These are phyloP conservation scores for Drosophila ezoana DNA, from an alignment of 2,888 invertebrate genomes.

Conservation along the genomic window DNA sequence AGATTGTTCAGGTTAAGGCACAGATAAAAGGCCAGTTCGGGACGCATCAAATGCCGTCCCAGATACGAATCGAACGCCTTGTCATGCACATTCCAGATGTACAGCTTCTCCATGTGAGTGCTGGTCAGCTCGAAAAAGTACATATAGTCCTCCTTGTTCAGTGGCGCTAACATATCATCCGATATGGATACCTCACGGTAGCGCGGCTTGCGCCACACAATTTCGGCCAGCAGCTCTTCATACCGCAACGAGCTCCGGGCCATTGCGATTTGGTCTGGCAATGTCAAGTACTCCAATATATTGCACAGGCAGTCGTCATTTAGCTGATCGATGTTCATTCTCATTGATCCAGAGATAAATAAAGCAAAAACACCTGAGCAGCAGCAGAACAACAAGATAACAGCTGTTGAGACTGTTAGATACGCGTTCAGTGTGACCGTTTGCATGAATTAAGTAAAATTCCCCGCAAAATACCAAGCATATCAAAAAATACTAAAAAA, in stretches of 20 bases:
- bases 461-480: too few relatives aligned
- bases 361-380: constrained; percentile 23
- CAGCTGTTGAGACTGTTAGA: constrained; percentile 30
- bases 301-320: constrained; percentile 66
- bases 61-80: constrained; percentile 64
- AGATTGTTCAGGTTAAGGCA: constrained; percentile 56
- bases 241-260: constrained; percentile 57
- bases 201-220: constrained; percentile 61
- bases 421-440: constrained; percentile 14
- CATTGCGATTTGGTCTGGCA: constrained; percentile 65
- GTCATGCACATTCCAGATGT: constrained; percentile 69
- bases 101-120: constrained; percentile 60
- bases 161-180: constrained; percentile 51
- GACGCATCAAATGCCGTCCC: constrained; percentile 57
- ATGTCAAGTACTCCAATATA: constrained; percentile 60
- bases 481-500: background rate
- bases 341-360: constrained; percentile 31
- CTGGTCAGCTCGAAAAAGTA: constrained; percentile 66
- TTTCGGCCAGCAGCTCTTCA: constrained; percentile 48
- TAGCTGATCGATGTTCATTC: constrained; percentile 56
- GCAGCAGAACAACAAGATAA: constrained; percentile 22
- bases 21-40: constrained; percentile 61
- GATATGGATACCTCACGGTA: constrained; percentile 66
- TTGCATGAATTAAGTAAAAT: background rate
- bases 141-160: constrained; percentile 63